Evolutionary conservation across 1,140 invertebrate genomes (phyloP).

Genomic region (Neotoxoptera formosana): DNA sequence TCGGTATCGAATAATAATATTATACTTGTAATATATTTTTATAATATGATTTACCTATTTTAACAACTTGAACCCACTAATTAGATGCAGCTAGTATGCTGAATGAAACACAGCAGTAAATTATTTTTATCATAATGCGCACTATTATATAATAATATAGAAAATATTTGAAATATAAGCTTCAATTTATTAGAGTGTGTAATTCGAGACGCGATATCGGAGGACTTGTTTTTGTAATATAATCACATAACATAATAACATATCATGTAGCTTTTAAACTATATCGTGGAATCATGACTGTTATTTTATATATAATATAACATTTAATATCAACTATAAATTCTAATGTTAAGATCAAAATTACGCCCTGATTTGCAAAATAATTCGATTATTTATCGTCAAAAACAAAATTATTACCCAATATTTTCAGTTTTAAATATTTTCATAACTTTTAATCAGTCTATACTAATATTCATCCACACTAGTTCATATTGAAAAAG

Average conservation of each 20-base stretch:
- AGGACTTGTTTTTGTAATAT: conserved; percentile 22
- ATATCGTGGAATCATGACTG: neutral
- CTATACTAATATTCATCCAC: neutral
- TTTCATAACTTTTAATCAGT: neutral
- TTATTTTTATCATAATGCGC: neutral
- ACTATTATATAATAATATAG: neutral
- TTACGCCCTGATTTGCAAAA: neutral
- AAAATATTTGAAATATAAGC: conserved; percentile 1
- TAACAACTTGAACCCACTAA: neutral
- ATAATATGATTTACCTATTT: neutral
- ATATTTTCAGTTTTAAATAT: neutral
- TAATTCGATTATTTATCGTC: neutral
- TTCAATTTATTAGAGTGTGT: conserved; percentile 10
- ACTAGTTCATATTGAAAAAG: neutral
- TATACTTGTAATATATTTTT: neutral
- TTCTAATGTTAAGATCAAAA: neutral
- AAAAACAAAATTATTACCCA: neutral
- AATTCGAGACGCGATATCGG: neutral
- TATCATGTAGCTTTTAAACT: neutral
- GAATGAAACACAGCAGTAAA: neutral
- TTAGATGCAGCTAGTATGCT: neutral
- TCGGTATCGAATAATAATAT: neutral
- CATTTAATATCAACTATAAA: neutral
- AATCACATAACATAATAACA: conserved; percentile 15
- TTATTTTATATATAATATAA: neutral